Percentiles rank a stretch among this genome's conserved stretches.
Conservation (phyloP, 2,113 vertebrate species). For the Poicephalus gulielmi region DNA sequence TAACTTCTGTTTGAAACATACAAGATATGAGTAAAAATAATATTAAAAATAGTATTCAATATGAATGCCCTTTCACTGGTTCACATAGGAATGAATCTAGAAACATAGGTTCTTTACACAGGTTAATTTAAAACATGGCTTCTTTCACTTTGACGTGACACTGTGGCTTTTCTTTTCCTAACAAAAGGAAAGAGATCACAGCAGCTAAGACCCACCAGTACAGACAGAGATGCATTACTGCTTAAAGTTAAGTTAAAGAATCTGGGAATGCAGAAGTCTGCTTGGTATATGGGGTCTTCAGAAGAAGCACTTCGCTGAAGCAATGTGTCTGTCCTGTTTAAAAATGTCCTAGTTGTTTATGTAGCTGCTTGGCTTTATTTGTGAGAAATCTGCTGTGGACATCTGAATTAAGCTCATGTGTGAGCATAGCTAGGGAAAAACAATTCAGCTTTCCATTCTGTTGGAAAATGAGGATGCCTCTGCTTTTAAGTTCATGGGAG, state of each 20-base stretch:
- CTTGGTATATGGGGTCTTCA: neutral
- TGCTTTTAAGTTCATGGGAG: conserved; percentile 24
- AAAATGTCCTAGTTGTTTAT: neutral
- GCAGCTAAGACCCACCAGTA: neutral
- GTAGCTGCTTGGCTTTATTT: neutral
- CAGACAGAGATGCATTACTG: neutral
- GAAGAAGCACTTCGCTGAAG: neutral
- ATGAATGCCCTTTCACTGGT: neutral
- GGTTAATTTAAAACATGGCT: neutral
- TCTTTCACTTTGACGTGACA: neutral
- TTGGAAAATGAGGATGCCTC: conserved; percentile 37
- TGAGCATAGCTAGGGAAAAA: conserved; percentile 65
- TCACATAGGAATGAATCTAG: neutral
- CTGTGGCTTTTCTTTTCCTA: neutral
- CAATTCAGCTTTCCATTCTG: conserved; percentile 70
- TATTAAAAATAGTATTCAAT: neutral
- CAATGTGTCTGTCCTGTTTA: rapidly evolving
- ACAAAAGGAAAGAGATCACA: neutral
- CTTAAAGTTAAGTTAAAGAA: neutral
- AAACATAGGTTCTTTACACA: neutral
- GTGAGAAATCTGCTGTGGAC: conserved; percentile 31
- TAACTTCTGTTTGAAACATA: neutral
- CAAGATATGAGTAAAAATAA: neutral
- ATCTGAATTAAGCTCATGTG: conserved; percentile 67
- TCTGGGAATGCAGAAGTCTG: neutral